Base-by-base conservation (phyloP, 2,888 invertebrate species). In the Unio delphinus region DNA sequence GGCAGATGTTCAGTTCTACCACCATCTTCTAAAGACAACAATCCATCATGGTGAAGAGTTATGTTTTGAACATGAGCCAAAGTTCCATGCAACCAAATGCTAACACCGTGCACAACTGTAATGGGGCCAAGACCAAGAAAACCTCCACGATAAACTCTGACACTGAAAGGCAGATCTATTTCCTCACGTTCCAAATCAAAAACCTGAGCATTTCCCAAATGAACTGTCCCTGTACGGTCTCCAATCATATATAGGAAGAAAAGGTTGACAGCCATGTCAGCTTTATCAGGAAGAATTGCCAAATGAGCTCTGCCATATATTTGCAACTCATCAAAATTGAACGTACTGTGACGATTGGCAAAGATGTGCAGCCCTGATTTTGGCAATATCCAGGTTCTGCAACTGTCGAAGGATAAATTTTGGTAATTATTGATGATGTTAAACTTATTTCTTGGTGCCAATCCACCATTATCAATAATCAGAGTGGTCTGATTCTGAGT, bases 231-330 rank as follows among this genome's bases (percentile, higher is more conserved):
- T 11, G 84, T 75, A 26, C 83, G 65, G 64, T 86, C 85, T 0
- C 85, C 85, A 26, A 86, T 86, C 84, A 86, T 84, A 72, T 86
- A 79, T 11, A 81, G 69, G 76, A 85, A 86, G 70, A 72, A 83
- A 3, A 85, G 54, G 61, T 79, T 74, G 3, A 80, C 78, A 15
- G 65, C 63, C 5, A 72, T 68, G 8, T 74, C 72, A 34, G 74
- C 70, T 26, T 76, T 72, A 1, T 80, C 75, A 8, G 81, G 80
- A 54, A 78, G 70, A 28, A 83, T 68, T 11, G 83, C 83, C 45
- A 83, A 34, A 62, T 83, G 83, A 2, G 83, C 81, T 56, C 69
- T 76, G 17, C 83, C 83, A 67, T 79, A 83, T 23, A 83, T 83
- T 65, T 82, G 83, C 20, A 83, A 64, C 61, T 83, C 83, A 62